These are phyloP conservation scores for Anguilla marmorata DNA, from an alignment of 2,797 vertebrate species.

Conservation along the genomic window DNA sequence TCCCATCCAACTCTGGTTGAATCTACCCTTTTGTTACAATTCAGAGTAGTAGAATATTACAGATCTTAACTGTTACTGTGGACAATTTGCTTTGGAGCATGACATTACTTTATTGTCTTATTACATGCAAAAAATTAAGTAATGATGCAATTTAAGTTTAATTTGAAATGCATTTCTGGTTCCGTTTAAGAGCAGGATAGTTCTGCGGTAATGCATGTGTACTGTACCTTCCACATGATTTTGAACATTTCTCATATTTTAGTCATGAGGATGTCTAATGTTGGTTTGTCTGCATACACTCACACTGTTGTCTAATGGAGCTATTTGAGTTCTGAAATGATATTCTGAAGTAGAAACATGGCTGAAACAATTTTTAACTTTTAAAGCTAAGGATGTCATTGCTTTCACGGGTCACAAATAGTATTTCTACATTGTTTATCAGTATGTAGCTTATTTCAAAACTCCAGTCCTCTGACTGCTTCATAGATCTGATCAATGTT, in stretches of 20 bases:
- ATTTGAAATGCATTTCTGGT: neutral
- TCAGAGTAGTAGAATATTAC: neutral
- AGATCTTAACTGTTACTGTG: neutral
- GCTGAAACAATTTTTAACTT: neutral
- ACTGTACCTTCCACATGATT: neutral
- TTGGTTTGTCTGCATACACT: neutral
- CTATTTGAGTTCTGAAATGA: neutral
- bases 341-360: neutral
- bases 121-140: neutral
- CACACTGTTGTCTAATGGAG: neutral
- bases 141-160: neutral
- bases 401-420: neutral
- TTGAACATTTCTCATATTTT: neutral
- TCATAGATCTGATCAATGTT: neutral
- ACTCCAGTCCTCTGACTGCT: neutral
- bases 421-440: neutral
- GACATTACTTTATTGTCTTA: neutral
- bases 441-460: neutral
- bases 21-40: neutral
- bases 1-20: neutral
- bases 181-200: neutral
- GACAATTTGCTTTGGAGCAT: neutral
- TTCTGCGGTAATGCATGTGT: neutral
- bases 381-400: neutral
- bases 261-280: neutral